Evolutionary conservation across 2,888 invertebrate genomes (phyloP).

Genomic region (Zygaena filipendulae): DNA sequence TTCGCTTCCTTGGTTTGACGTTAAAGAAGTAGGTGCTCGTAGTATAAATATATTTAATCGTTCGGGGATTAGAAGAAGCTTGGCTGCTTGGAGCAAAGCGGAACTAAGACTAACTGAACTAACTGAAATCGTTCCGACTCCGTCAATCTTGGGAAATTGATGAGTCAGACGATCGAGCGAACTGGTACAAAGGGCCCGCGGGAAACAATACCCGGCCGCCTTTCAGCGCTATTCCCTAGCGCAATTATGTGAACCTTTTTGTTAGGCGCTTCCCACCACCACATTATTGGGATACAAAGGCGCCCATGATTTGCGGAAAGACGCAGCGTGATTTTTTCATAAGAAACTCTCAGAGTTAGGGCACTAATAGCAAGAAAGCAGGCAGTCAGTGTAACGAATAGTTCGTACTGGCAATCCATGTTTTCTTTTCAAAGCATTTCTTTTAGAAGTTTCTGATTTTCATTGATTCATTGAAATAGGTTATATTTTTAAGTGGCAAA

Average conservation of each 20-base stretch:
- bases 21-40: constrained; percentile 15
- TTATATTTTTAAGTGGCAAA: no score
- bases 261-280: constrained; percentile 48
- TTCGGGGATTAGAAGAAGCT: no score
- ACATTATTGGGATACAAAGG: constrained; percentile 62
- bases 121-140: constrained; percentile 33
- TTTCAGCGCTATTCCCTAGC: constrained; percentile 50
- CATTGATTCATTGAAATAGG: no score
- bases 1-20: no score
- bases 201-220: constrained; percentile 52
- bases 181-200: constrained; percentile 43
- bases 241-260: constrained; percentile 65
- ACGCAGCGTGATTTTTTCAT: constrained; percentile 45
- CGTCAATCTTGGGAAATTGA: constrained; percentile 54
- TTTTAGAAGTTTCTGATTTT: no score
- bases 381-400: no score
- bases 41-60: no score
- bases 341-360: no score
- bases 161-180: constrained; percentile 49
- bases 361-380: no score
- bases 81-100: constrained; percentile 24
- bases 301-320: constrained; percentile 61
- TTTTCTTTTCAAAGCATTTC: no score
- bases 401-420: no score
- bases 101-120: constrained; percentile 41